phyloP scores from a whole-genome alignment of 1,140 invertebrate species.

The Dysdera silvatica region DNA sequence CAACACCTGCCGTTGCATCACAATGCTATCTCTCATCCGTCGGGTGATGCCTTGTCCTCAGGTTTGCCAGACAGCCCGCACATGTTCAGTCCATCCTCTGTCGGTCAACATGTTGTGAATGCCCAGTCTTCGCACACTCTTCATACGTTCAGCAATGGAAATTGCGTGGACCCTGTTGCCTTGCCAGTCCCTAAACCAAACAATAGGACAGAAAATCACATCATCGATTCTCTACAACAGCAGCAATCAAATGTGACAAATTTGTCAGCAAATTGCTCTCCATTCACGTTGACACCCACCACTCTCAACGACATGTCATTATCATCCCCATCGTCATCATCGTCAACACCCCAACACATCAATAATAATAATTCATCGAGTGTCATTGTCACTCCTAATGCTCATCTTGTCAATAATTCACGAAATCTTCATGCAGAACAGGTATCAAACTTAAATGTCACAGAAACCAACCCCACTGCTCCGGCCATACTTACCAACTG shows the following conservation, averaged over 20 bases:
- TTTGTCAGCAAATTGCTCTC: slow-evolving; percentile 11
- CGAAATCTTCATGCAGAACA: too few species aligned
- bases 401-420: neutral
- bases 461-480: too few species aligned
- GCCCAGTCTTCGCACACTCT: slow-evolving; percentile 5
- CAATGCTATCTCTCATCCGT: slow-evolving; percentile 3
- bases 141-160: slow-evolving; percentile 28
- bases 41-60: slow-evolving; percentile 11
- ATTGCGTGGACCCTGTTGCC: slow-evolving; percentile 13
- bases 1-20: slow-evolving; percentile 3
- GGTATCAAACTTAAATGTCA: too few species aligned
- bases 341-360: slow-evolving; percentile 8
- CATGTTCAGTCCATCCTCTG: slow-evolving; percentile 10
- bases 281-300: neutral
- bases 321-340: slow-evolving; percentile 7
- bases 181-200: slow-evolving; percentile 4
- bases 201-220: slow-evolving; percentile 25
- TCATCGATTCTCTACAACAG: slow-evolving; percentile 1
- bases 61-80: slow-evolving; percentile 16
- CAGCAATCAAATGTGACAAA: too few species aligned
- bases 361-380: slow-evolving; percentile 19
- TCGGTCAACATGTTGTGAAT: slow-evolving; percentile 25
- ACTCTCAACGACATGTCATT: slow-evolving; percentile 12
- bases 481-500: too few species aligned
- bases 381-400: neutral